Conservation (phyloP, 2,113 vertebrate species). For the Sprattus sprattus region DNA sequence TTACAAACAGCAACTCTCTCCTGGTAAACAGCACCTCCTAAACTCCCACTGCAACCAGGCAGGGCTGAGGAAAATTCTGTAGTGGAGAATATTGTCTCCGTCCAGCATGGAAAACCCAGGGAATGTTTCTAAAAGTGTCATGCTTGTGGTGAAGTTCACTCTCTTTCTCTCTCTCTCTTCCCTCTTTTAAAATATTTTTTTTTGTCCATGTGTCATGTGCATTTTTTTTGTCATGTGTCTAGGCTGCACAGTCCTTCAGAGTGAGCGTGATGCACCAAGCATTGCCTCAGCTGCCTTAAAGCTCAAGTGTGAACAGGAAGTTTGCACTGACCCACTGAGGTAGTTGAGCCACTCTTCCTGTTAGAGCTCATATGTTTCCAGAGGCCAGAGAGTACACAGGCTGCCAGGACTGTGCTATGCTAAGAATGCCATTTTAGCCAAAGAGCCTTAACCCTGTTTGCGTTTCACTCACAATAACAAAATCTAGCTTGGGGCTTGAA, state of each 20-base stretch:
- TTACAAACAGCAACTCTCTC: neutral
- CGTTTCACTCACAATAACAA: neutral
- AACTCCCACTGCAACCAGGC: neutral
- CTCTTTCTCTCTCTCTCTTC: neutral
- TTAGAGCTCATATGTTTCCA: neutral
- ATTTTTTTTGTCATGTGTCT: neutral
- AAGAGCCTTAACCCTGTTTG: neutral
- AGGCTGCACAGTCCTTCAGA: neutral
- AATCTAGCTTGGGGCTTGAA: neutral
- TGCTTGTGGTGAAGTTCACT: neutral
- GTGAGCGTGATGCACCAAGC: neutral
- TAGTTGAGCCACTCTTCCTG: neutral
- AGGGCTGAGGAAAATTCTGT: neutral
- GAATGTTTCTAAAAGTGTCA: neutral
- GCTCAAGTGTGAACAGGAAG: neutral
- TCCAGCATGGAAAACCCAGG: neutral
- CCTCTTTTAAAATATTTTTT: neutral
- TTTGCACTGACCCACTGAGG: slow-evolving; percentile 6
- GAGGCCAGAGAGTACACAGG: neutral
- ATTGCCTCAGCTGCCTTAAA: neutral
- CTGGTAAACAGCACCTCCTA: neutral
- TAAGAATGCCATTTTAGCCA: neutral
- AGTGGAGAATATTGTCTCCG: neutral
- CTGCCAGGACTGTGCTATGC: neutral
- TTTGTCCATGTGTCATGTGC: neutral